A percentile compares a stretch with the other conserved stretches of the same genome.
Conservation (phyloP, 2,797 vertebrate genomes). For the Sebastes kiyomatsui region DNA sequence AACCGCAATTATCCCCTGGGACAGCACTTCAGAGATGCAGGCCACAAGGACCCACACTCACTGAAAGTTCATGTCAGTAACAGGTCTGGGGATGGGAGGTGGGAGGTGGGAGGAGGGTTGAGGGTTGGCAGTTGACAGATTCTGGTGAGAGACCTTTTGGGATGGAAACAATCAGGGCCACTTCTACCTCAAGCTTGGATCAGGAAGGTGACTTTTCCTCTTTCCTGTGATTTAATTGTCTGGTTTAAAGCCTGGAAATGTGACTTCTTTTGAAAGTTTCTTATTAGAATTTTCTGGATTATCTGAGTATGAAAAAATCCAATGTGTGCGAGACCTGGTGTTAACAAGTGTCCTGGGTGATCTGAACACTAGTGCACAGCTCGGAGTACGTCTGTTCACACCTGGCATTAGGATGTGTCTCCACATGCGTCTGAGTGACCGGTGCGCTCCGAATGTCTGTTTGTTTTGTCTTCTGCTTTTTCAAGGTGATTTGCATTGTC, state of each 20-base stretch:
- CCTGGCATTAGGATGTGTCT: no score
- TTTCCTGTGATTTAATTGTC: not conserved
- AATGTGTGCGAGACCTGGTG: no score
- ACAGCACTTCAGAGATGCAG: constrained; percentile 20
- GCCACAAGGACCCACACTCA: constrained; percentile 17
- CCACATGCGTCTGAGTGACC: no score
- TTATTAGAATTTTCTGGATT: not conserved
- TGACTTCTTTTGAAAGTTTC: not conserved
- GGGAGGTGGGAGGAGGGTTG: no score
- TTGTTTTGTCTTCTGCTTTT: not conserved
- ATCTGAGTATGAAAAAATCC: not conserved
- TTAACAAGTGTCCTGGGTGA: no score
- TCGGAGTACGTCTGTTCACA: no score
- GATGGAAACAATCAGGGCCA: not conserved
- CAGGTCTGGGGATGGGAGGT: not conserved
- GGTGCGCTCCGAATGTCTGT: not conserved
- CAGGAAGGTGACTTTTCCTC: not conserved
- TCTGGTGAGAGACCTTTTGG: not conserved
- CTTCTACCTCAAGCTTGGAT: not conserved
- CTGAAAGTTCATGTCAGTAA: constrained; percentile 21
- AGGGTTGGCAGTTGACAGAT: not conserved
- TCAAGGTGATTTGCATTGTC: not conserved
- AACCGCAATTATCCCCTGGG: not conserved
- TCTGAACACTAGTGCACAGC: no score
- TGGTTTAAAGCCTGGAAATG: not conserved